Evolutionary conservation across 2,888 invertebrate genomes (phyloP).

Genomic region (Drosophila helvetica): DNA sequence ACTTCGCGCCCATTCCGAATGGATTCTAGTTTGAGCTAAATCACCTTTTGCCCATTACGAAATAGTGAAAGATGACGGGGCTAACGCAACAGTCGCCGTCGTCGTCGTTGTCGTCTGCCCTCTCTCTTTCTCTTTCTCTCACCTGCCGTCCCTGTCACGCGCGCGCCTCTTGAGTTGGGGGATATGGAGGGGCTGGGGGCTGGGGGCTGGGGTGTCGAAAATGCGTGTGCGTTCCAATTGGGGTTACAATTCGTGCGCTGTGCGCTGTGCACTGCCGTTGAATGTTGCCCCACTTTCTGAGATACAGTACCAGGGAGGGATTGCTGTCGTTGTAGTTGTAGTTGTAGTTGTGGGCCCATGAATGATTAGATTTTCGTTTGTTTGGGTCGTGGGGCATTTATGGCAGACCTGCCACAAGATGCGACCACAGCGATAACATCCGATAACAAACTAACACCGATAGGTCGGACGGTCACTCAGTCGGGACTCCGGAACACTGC

Average conservation of each 20-base stretch:
- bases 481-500: conserved; percentile 8
- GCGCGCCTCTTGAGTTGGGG: too few species aligned
- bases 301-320: conserved; percentile 54
- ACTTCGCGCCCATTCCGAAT: conserved; percentile 1
- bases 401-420: conserved; percentile 54
- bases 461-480: not conserved
- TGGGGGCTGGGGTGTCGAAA: conserved; percentile 50
- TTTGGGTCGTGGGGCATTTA: conserved; percentile 1
- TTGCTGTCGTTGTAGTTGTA: conserved; percentile 55
- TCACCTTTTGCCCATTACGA: conserved; percentile 48
- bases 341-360: conserved; percentile 25
- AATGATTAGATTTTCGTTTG: conserved; percentile 17
- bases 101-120: conserved; percentile 3
- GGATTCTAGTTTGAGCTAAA: conserved; percentile 31
- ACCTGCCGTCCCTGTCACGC: conserved; percentile 18
- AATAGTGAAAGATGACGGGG: conserved; percentile 50
- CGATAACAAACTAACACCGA: conserved; percentile 10
- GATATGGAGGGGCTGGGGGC: too few species aligned
- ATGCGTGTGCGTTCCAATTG: conserved; percentile 74
- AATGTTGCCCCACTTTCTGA: conserved; percentile 68
- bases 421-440: conserved; percentile 53
- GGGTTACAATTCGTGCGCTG: conserved; percentile 73
- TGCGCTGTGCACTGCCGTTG: conserved; percentile 32
- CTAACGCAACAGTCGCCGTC: conserved; percentile 29
- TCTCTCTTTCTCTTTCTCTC: conserved; percentile 9